phyloP scores from a whole-genome alignment of 2,797 vertebrate species.

The Brotogeris chrysoptera region DNA sequence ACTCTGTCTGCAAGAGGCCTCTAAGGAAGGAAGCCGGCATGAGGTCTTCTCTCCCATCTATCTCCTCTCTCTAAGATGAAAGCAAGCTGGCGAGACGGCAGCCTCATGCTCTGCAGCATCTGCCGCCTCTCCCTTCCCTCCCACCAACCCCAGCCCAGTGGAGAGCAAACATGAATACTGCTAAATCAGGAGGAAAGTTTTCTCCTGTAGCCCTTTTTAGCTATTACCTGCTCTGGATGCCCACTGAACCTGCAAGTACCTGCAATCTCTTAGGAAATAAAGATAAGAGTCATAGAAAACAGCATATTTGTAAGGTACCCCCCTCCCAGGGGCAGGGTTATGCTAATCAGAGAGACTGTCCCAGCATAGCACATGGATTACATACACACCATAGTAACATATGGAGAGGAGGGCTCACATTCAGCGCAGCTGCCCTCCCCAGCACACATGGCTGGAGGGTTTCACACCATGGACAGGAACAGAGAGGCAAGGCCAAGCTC shows the following conservation, averaged over 20 bases:
- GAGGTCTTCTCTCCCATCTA: background rate
- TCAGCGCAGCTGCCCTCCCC: background rate
- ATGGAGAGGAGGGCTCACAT: background rate
- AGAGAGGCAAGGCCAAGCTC: background rate
- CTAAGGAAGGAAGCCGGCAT: background rate
- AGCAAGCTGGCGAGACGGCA: constrained; percentile 2
- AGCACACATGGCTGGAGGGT: rapidly evolving
- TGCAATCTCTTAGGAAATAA: background rate
- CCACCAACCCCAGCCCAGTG: background rate
- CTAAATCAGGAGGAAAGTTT: background rate
- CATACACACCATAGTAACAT: background rate
- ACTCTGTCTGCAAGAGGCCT: background rate
- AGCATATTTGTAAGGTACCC: background rate
- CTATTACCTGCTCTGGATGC: background rate
- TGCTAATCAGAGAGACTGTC: background rate
- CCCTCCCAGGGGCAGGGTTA: constrained; percentile 26
- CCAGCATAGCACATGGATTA: background rate
- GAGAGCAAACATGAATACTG: background rate
- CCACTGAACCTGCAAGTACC: background rate
- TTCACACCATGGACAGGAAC: background rate
- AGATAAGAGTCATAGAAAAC: background rate
- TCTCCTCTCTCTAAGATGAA: background rate
- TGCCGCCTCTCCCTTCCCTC: background rate
- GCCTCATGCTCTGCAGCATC: background rate
- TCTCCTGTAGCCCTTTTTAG: background rate